Base-by-base conservation (phyloP, 2,888 invertebrate genomes). In the Drosophila paramelanica region DNA sequence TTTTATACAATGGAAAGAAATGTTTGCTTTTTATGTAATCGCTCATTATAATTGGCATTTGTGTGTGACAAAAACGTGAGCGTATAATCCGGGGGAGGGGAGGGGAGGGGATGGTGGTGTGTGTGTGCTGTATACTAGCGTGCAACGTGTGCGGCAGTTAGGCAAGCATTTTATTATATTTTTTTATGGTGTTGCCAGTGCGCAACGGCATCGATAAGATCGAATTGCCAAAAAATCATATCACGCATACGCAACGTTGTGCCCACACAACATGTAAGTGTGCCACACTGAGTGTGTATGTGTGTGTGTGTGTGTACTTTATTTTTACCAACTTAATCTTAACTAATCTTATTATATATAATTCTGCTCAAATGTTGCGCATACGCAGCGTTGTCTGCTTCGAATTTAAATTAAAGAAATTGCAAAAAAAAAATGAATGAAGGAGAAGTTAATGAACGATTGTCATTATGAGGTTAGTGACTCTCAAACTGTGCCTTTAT, bases 31-130 rank as follows among this genome's bases (percentile, higher is more conserved):
- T 89, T 85, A 85, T 89, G 81, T 79, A 85, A 85, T 89, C 88
- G 79, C 59, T 69, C 81, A 89, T 81, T 84, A 84, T 84, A 84
- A 81, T 89, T 85, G 85, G 81, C 76, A 71, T 86, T 83, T 89
- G 71, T 80, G 68, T 77, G 79, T 74, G 84, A 74, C 79, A 88
- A 77, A 67, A 74, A 67, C 73, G 67, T 76, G 72, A 56, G 66
- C 27, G 23, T 3, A 31, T 3, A 17, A 36, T 20, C 33, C 31
- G 39, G 20, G 14, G 3, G 8, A 3, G 27, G 14, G 20, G 8
- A 10, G 36, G n/a, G 31, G n/a, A 13, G 11, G 10, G 25, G 36
- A 17, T 17, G 0, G 17, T 1, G 39, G 3, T 5, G 4, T 11
- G 41, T 6, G 52, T 27, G 14, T 1, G 23, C n/a, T 8, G 1